These are phyloP conservation scores for Antheraea yamamai DNA, from an alignment of 2,888 invertebrate genomes.

Conservation along the genomic window DNA sequence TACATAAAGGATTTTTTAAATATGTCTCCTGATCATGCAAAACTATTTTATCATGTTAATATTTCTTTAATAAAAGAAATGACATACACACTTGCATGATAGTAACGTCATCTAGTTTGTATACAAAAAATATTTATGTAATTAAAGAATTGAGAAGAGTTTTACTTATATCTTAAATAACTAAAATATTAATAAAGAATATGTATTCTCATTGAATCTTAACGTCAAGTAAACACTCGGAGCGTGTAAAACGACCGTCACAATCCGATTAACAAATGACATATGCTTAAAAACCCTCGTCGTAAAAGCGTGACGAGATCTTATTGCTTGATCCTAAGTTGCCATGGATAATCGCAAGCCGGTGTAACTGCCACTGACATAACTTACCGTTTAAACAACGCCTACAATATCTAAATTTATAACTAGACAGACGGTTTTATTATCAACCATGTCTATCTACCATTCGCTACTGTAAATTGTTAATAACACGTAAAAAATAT, in stretches of 20 bases:
- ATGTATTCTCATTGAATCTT: neutral
- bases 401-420: slow-evolving; percentile 35
- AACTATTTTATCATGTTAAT: too few species aligned
- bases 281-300: slow-evolving; percentile 47
- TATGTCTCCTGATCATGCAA: too few species aligned
- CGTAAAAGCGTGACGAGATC: slow-evolving; percentile 41
- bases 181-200: neutral
- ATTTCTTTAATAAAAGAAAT: too few species aligned
- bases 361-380: slow-evolving; percentile 57
- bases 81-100: too few species aligned
- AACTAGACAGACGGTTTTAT: slow-evolving; percentile 18
- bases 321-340: slow-evolving; percentile 50
- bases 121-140: too few species aligned
- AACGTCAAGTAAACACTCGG: neutral
- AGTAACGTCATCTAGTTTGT: too few species aligned
- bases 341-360: slow-evolving; percentile 69
- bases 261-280: slow-evolving; percentile 53
- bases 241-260: slow-evolving; percentile 32
- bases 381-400: slow-evolving; percentile 48
- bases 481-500: too few species aligned
- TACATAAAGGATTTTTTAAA: too few species aligned
- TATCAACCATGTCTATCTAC: slow-evolving; percentile 1
- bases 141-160: neutral
- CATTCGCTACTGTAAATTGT: neutral
- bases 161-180: neutral